Evolutionary conservation across 2,888 invertebrate species (phyloP), one percentile per base, ranked within the genome.

Genomic region (Mantis religiosa): DNA sequence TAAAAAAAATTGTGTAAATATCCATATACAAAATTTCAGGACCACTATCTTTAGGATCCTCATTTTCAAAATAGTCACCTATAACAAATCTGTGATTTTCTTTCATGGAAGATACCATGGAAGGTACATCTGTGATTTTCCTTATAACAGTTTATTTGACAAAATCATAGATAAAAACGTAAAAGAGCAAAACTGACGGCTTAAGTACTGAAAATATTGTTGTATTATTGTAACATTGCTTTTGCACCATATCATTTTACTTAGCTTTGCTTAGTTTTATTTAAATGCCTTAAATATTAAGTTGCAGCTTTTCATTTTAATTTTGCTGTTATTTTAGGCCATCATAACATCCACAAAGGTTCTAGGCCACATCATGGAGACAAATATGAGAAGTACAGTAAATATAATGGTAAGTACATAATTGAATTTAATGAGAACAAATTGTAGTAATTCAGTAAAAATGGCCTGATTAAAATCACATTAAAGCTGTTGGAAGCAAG

Each of bases 331-430:
- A 88, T 89, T 90, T 89, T 89, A 92, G 92, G 92, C 30, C 92
- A 92, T 91, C 94, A 94, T 91, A 93, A 93, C 91, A 92, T 93
- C 91, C 93, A 93, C 90, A 94, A 94, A 92, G 93, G 93, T 90
- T 92, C 93, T 84, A 93, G 94, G 91, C 82, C 87, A 81, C 93
- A 93, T 87, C 94, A 94, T 91, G 91, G 93, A 87, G 94, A 94
- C 91, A 94, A 94, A 92, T 94, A 94, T 92, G 94, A 94, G 90
- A 94, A 94, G 92, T 94, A 94, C 91, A 94, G 93, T 91, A 94
- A 94, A 91, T 94, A 94, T 90, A 94, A 94, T 92, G 94, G 94
- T 94, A 92, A 91, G 92, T 91, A 82, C 25, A 34, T 71, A 34
- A 9, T 25, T 25, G 15, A 12, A 41, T 41, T 12, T 41, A 41